phyloP scores from a whole-genome alignment of 1,140 invertebrate species.

The Drosophila saltans region DNA sequence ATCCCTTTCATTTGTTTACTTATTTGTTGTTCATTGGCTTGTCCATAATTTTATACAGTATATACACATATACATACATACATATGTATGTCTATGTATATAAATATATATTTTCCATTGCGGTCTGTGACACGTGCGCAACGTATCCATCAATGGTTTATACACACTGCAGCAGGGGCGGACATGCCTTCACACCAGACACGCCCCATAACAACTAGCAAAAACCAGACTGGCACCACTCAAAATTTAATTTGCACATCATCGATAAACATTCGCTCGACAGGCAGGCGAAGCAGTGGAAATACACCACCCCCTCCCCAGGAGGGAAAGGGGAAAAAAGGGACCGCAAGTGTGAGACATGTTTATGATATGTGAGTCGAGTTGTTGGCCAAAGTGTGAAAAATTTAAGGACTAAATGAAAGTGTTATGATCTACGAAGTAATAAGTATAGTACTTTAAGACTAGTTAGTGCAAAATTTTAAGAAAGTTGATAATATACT shows the following conservation, averaged over 20 bases:
- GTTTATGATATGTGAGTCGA: conserved; percentile 54
- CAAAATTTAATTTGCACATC: conserved; percentile 77
- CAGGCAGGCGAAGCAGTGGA: not conserved
- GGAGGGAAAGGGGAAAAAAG: not conserved
- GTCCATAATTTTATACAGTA: conserved; percentile 66
- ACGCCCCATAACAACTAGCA: conserved; percentile 12
- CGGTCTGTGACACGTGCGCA: conserved; percentile 68
- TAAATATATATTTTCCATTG: conserved; percentile 64
- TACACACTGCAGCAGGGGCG: conserved; percentile 25
- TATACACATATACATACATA: not conserved
- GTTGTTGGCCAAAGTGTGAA: conserved; percentile 44
- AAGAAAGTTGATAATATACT: not conserved
- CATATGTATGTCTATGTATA: no score
- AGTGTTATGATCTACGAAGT: conserved; percentile 10
- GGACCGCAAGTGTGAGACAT: conserved; percentile 33
- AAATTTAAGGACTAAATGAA: conserved; percentile 46
- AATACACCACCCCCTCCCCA: no score
- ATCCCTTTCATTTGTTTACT: conserved; percentile 48
- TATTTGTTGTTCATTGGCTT: conserved; percentile 49
- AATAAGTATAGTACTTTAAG: not conserved
- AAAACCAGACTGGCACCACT: conserved; percentile 26
- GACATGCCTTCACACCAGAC: conserved; percentile 2
- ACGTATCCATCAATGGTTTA: conserved; percentile 64
- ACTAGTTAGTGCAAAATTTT: not conserved
- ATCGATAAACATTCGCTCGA: conserved; percentile 62